Conservation (phyloP, 2,888 invertebrate genomes). For the Hemistola chrysoprasaria region DNA sequence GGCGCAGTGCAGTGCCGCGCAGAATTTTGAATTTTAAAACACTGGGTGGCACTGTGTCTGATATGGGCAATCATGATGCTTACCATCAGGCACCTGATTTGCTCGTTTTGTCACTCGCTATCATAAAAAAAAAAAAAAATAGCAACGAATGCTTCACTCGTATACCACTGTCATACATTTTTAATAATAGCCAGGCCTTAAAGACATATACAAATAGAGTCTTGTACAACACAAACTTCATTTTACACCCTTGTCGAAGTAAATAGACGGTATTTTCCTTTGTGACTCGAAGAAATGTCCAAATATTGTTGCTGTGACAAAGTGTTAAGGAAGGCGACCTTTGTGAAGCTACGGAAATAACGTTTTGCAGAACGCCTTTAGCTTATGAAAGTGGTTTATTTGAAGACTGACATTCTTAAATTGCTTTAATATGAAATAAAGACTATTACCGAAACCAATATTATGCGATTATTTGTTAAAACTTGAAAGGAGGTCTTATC, state of each 20-base stretch:
- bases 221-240: constrained; percentile 31
- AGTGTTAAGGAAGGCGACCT: background rate
- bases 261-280: background rate
- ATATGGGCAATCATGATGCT: no score
- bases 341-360: constrained; percentile 7
- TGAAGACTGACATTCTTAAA: constrained; percentile 4
- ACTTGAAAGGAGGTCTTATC: no score
- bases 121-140: no score
- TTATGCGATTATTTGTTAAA: no score
- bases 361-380: constrained; percentile 5
- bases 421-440: constrained; percentile 1
- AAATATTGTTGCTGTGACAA: constrained; percentile 2
- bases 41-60: no score
- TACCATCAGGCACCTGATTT: no score
- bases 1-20: no score
- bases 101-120: no score
- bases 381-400: constrained; percentile 7
- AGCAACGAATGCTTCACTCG: constrained; percentile 24
- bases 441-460: no score
- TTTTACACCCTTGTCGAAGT: constrained; percentile 2
- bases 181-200: constrained; percentile 45
- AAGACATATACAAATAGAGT: constrained; percentile 46
- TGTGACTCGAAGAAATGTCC: background rate
- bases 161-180: constrained; percentile 32
- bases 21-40: no score